These are phyloP conservation scores for Ictidomys tridecemlineatus DNA, from an alignment of 2,113 vertebrate species.

Conservation along the genomic window DNA sequence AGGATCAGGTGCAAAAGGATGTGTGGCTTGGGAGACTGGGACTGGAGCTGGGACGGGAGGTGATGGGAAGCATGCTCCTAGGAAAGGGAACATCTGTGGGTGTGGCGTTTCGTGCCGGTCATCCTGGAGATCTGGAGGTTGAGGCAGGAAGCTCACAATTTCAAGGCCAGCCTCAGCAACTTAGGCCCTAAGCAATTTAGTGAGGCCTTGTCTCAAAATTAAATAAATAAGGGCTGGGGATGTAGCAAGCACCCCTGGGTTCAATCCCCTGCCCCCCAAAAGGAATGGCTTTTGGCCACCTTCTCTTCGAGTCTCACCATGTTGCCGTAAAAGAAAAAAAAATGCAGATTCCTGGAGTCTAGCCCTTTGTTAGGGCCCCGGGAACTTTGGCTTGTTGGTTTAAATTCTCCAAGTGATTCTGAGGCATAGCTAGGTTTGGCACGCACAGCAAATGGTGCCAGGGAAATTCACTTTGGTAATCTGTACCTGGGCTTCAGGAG, in stretches of 20 bases:
- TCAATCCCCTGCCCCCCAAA: too few relatives aligned
- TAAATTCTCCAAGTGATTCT: neutral
- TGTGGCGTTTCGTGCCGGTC: too few relatives aligned
- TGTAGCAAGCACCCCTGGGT: too few relatives aligned
- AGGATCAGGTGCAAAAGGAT: neutral
- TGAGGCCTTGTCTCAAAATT: too few relatives aligned
- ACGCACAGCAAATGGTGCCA: neutral
- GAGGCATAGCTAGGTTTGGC: neutral
- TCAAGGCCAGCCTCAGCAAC: too few relatives aligned
- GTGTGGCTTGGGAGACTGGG: neutral
- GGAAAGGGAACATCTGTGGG: neutral
- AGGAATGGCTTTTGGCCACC: neutral
- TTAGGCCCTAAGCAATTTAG: too few relatives aligned
- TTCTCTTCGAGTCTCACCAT: neutral
- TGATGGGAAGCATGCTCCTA: neutral
- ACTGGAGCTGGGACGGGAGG: neutral
- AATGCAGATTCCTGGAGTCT: neutral
- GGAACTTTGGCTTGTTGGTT: neutral
- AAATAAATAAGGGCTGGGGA: too few relatives aligned
- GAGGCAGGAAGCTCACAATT: too few relatives aligned
- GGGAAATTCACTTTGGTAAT: conserved; percentile 36
- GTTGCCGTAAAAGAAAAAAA: neutral
- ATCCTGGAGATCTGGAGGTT: too few relatives aligned
- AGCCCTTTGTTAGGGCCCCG: neutral
- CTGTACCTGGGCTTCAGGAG: neutral